Conservation (phyloP, 2,888 invertebrate genomes). For the Onchidella celtica region DNA sequence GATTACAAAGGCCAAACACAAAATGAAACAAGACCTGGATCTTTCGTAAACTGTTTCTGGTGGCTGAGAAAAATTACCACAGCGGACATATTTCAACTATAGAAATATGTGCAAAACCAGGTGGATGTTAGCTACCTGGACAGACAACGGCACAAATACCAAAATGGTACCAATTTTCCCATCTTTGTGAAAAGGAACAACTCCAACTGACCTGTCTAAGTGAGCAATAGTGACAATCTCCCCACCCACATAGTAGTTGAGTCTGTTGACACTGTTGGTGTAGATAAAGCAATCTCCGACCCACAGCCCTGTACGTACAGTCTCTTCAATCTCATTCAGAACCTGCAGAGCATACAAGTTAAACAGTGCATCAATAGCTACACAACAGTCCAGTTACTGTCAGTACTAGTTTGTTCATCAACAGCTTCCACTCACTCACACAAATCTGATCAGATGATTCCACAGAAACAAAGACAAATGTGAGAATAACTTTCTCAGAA, state of each 20-base stretch:
- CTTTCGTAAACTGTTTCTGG: background rate
- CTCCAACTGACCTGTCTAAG: conserved; percentile 86
- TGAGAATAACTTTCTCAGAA: no score
- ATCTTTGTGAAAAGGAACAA: no score
- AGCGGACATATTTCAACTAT: background rate
- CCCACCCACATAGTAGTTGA: conserved; percentile 99
- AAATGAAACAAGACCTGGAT: no score
- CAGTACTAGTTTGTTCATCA: no score
- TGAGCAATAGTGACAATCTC: conserved; percentile 99
- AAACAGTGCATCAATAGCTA: background rate
- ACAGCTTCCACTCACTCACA: no score
- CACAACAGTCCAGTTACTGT: no score
- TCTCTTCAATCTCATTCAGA: conserved; percentile 92
- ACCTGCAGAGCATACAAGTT: no score
- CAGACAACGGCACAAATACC: background rate
- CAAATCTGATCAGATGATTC: no score
- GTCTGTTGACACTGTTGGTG: conserved; percentile 97
- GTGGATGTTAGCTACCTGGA: no score
- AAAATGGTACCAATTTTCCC: background rate
- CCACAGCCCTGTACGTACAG: conserved; percentile 97
- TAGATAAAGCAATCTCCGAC: conserved; percentile 99
- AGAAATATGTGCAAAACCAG: no score
- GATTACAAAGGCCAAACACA: no score
- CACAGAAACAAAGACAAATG: no score
- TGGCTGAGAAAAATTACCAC: background rate